phyloP scores from a whole-genome alignment of 2,113 vertebrate species.

The Zapus hudsonius region DNA sequence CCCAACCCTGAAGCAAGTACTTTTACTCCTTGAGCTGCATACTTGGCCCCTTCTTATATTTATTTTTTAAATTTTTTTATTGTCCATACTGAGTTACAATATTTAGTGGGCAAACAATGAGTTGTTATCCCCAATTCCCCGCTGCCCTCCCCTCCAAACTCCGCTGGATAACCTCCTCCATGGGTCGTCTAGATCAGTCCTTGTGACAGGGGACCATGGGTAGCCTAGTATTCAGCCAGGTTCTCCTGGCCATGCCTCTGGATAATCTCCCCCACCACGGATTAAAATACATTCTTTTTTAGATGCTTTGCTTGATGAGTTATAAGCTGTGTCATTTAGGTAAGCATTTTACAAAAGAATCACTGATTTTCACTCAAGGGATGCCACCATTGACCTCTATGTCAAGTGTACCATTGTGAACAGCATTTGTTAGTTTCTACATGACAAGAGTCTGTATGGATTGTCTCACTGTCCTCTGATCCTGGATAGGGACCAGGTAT shows the following conservation, averaged over 20 bases:
- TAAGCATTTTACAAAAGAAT: not conserved
- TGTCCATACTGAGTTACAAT: too few relatives aligned
- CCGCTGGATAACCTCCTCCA: too few relatives aligned
- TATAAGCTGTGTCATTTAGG: not conserved
- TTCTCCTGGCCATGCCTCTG: too few relatives aligned
- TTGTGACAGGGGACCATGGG: not conserved
- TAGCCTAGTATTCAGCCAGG: not conserved
- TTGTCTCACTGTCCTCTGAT: not conserved
- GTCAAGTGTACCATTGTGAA: not conserved
- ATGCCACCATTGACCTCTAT: not conserved
- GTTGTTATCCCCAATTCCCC: too few relatives aligned
- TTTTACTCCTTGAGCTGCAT: too few relatives aligned
- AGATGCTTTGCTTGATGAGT: constrained; percentile 15
- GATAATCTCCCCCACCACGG: not conserved
- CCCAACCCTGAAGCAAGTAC: too few relatives aligned
- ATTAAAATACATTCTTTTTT: not conserved
- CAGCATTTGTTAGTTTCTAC: not conserved
- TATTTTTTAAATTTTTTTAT: too few relatives aligned
- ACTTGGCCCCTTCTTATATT: too few relatives aligned
- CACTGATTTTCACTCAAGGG: not conserved
- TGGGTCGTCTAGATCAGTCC: too few relatives aligned
- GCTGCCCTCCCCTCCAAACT: too few relatives aligned
- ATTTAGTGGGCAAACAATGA: too few relatives aligned
- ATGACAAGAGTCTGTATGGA: not conserved
- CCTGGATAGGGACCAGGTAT: not conserved